Evolutionary conservation across 2,888 invertebrate genomes (phyloP), one percentile per base, ranked within the genome.

Genomic region (Tetheella fluctuosa): DNA sequence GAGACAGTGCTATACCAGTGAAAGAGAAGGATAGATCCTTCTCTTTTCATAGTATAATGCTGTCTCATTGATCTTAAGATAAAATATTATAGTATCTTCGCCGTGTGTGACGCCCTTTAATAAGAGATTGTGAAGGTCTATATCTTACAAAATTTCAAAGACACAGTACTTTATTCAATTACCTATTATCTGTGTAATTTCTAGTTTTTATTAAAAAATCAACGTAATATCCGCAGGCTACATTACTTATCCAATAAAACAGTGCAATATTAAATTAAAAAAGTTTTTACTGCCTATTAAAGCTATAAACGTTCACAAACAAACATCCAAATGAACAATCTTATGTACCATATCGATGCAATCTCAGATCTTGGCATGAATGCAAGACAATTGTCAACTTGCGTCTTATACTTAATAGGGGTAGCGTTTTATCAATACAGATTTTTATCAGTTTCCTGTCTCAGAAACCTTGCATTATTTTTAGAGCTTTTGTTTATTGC

Each of bases 401-500:
- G 48, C 48, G 1, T 48, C 48, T 10, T 10, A 48, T 20, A 48
- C 20, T 48, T 48, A 48, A 48, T 48, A 48, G 48, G 20, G 48
- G 48, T 48, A 10, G 48, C n/a, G 39, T 48, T 48, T 48, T 48
- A 48, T 48, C 48, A 48, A 48, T 48, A 48, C 17, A 20, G 20
- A 48, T 48, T 20, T 48, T 48, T 48, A 48, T 48, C n/a, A 1
- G 39, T n/a, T 39, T 39, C 39, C 39, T 2, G 39, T 39, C 13
- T 34, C 34, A 34, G 2, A 39, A 6, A n/a, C 10, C n/a, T n/a
- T 34, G 34, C 6, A 13, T 34, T 34, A 13, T 34, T 34, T 12
- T 7, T 13, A 7, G 13, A 34, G 34, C 39, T 39, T n/a, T 39
- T 39, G 39, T 39, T 39, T 37, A 13, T 37, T 15, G 34, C 12